Conservation (phyloP, 64 coral and sea anemone species). For the Montipora sp. region DNA sequence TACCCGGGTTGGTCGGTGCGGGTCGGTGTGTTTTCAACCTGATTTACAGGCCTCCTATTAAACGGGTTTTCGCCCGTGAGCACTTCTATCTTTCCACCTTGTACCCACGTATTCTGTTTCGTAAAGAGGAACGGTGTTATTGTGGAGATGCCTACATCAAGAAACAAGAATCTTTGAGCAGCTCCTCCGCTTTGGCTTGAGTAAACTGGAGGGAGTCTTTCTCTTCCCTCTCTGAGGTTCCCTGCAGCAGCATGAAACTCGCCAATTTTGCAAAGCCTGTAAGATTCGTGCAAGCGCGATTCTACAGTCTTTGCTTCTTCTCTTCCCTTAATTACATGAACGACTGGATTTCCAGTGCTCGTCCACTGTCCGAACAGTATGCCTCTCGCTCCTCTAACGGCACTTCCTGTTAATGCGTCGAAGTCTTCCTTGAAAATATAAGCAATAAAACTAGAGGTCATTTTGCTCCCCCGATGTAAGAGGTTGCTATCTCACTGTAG, state of each 20-base stretch:
- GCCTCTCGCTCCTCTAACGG: neutral
- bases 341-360: conserved; percentile 47
- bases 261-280: conserved; percentile 12
- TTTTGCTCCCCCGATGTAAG: neutral
- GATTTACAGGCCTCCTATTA: neutral
- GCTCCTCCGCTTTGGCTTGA: neutral
- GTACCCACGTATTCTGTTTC: no score
- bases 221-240: neutral
- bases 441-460: neutral
- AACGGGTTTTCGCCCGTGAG: conserved; percentile 4
- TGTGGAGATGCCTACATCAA: neutral
- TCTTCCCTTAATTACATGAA: neutral
- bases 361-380: neutral
- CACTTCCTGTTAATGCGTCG: neutral
- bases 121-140: neutral
- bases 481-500: no score
- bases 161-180: neutral
- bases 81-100: neutral
- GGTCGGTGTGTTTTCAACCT: neutral
- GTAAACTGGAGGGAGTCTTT: neutral
- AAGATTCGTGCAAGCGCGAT: neutral
- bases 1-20: neutral
- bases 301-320: neutral
- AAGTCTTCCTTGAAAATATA: conserved; percentile 18
- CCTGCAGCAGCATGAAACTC: neutral